phyloP scores from a whole-genome alignment of 2,113 vertebrate species.

The Mesoclemmys tuberculata region DNA sequence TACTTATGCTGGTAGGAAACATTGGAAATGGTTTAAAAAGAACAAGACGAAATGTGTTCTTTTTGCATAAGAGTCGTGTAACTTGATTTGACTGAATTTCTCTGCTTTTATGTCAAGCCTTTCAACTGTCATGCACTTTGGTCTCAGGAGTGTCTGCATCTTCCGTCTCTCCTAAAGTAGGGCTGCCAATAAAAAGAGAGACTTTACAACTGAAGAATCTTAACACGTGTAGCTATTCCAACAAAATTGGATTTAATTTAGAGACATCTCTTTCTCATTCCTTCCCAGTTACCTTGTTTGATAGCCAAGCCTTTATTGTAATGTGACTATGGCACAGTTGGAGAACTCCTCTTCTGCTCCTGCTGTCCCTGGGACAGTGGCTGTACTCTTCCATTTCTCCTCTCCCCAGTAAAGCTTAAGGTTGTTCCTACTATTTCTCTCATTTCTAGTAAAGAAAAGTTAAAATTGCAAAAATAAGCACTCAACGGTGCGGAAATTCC shows the following conservation, averaged over 20 bases:
- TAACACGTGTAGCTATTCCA: not conserved
- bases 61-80: not conserved
- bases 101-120: not conserved
- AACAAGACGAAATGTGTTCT: not conserved
- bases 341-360: not conserved
- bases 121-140: not conserved
- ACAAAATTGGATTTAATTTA: not conserved
- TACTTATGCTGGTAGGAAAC: not conserved
- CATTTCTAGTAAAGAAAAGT: not conserved
- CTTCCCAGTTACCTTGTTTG: not conserved
- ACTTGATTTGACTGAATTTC: not conserved
- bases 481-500: not conserved
- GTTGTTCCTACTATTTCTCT: not conserved
- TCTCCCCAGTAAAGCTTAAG: not conserved
- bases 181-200: not conserved
- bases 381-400: not conserved
- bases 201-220: not conserved
- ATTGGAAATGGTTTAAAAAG: not conserved
- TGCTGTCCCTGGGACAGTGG: not conserved
- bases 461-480: not conserved
- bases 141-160: not conserved
- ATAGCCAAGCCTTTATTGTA: not conserved
- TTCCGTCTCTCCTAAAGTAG: not conserved
- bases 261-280: not conserved
- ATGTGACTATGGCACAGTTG: not conserved